Percentiles rank a stretch among this genome's conserved stretches.
Conservation (phyloP, 2,797 vertebrate genomes). For the Austrolebias charrua region DNA sequence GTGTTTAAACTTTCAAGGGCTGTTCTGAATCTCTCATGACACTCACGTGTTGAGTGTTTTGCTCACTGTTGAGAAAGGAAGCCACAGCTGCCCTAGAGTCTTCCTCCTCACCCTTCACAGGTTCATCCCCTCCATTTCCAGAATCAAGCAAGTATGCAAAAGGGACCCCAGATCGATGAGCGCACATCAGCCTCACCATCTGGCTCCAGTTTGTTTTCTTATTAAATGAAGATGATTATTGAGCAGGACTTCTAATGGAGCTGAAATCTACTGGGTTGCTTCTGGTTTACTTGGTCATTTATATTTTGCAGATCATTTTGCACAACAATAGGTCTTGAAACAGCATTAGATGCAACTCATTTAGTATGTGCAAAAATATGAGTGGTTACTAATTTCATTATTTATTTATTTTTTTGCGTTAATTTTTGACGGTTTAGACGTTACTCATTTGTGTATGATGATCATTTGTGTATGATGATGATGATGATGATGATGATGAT, state of each 20-base stretch:
- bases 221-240: conserved; percentile 81
- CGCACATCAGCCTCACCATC: conserved; percentile 75
- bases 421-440: conserved; percentile 40
- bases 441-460: conserved; percentile 35
- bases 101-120: conserved; percentile 51
- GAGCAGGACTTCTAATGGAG: conserved; percentile 69
- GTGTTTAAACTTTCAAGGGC: conserved; percentile 35
- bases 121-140: conserved; percentile 60
- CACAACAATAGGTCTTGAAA: conserved; percentile 43
- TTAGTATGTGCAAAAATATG: conserved; percentile 40
- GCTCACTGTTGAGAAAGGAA: conserved; percentile 35
- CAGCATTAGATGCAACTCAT: conserved; percentile 31
- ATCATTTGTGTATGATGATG: too few species aligned
- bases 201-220: conserved; percentile 79
- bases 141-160: conserved; percentile 65
- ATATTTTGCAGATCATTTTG: conserved; percentile 47
- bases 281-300: conserved; percentile 62
- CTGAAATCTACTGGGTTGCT: conserved; percentile 63
- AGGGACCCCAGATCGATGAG: conserved; percentile 79
- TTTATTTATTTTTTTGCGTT: conserved; percentile 60
- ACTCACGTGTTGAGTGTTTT: conserved; percentile 42
- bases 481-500: too few species aligned
- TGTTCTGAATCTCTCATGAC: conserved; percentile 33
- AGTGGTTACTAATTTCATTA: conserved; percentile 42
- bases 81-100: conserved; percentile 62